Evolutionary conservation across 2,113 vertebrate genomes (phyloP).

Genomic region (Mobula hypostoma): DNA sequence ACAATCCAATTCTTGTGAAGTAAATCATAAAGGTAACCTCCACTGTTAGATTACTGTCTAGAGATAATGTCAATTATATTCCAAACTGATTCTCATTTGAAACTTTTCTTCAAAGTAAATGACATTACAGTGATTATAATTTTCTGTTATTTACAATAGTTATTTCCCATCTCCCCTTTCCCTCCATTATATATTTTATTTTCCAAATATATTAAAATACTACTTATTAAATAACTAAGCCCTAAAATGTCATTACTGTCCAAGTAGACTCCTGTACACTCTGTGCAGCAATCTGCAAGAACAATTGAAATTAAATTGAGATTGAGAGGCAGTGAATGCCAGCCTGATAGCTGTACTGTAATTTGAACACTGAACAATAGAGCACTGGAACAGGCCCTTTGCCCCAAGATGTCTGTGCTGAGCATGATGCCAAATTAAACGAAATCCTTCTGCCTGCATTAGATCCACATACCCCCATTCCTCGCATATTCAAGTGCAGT

Average conservation of each 20-base stretch:
- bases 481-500: too few species aligned
- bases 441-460: too few species aligned
- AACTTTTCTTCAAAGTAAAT: neutral
- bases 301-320: neutral
- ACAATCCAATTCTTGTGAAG: neutral
- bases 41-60: neutral
- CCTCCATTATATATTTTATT: neutral
- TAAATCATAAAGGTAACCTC: neutral
- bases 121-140: neutral
- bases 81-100: neutral
- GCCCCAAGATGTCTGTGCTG: too few species aligned
- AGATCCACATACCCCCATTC: too few species aligned
- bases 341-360: neutral
- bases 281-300: neutral
- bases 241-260: neutral
- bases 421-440: too few species aligned
- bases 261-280: neutral
- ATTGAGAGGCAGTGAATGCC: neutral
- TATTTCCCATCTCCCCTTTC: neutral
- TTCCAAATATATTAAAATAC: neutral
- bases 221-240: neutral
- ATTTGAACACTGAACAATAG: too few species aligned
- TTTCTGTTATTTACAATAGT: neutral
- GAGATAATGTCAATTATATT: neutral
- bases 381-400: too few species aligned